These are phyloP conservation scores for Dryobotodes eremita DNA, from an alignment of 2,888 invertebrate species.

Conservation along the genomic window DNA sequence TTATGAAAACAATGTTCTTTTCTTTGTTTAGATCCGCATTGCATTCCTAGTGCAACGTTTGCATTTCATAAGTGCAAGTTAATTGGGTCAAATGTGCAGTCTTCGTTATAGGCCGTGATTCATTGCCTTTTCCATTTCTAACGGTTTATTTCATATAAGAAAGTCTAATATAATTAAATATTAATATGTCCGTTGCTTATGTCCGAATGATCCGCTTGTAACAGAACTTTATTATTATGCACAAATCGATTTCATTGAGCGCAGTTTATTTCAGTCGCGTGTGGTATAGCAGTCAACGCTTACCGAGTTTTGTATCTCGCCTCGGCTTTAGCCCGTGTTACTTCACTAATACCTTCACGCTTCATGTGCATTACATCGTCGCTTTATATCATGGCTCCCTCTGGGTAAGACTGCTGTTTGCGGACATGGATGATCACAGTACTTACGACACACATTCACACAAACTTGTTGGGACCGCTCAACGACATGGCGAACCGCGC, in stretches of 20 bases:
- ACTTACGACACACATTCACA: constrained; percentile 39
- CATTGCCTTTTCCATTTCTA: background rate
- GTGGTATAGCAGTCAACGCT: constrained; percentile 66
- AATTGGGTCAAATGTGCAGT: constrained; percentile 47
- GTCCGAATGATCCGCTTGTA: constrained; percentile 48
- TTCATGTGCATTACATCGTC: constrained; percentile 62
- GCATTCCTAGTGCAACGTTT: constrained; percentile 33
- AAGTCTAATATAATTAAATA: constrained; percentile 37
- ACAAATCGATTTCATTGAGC: constrained; percentile 77
- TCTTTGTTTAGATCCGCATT: constrained; percentile 15
- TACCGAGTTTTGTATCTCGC: constrained; percentile 62
- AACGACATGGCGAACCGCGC: constrained; percentile 64
- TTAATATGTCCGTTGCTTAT: constrained; percentile 50
- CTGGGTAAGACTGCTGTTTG: constrained; percentile 50
- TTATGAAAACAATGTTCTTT: constrained; percentile 5
- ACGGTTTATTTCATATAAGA: constrained; percentile 10
- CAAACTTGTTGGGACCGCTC: constrained; percentile 73
- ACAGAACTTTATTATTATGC: constrained; percentile 69
- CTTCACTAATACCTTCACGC: constrained; percentile 48
- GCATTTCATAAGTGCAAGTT: constrained; percentile 35
- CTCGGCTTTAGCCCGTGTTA: constrained; percentile 45
- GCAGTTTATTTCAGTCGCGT: constrained; percentile 78
- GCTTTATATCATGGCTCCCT: constrained; percentile 53
- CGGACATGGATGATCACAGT: constrained; percentile 54
- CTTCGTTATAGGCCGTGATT: constrained; percentile 20